phyloP scores from a whole-genome alignment of 2,888 invertebrate genomes.

The Neocrepidodera transversa region DNA sequence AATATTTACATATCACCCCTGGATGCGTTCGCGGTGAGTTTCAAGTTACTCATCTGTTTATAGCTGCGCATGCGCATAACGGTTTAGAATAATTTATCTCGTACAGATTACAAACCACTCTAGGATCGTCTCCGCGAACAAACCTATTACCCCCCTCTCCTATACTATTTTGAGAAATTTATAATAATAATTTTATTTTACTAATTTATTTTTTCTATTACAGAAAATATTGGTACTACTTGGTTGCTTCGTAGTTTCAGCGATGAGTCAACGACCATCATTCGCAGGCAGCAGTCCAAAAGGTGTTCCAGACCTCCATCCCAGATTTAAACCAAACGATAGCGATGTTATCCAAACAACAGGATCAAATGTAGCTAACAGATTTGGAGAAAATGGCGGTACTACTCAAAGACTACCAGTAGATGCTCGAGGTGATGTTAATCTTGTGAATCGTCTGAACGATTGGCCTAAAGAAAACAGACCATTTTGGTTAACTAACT shows the following conservation, averaged over 20 bases:
- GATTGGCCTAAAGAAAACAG: slow-evolving; percentile 71
- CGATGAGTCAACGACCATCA: slow-evolving; percentile 67
- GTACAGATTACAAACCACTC: no score
- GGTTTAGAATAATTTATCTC: no score
- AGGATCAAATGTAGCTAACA: slow-evolving; percentile 51
- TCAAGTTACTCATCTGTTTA: no score
- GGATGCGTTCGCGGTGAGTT: no score
- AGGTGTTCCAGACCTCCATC: slow-evolving; percentile 37
- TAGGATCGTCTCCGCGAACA: no score
- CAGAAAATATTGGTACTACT: slow-evolving; percentile 18
- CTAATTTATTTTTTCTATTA: no score
- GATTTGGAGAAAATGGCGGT: slow-evolving; percentile 63
- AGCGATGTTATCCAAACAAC: neutral
- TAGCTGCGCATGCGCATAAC: no score
- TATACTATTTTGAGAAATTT: no score
- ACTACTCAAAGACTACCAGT: slow-evolving; percentile 65
- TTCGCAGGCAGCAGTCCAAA: slow-evolving; percentile 68
- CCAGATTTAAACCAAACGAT: neutral
- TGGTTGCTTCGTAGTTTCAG: slow-evolving; percentile 22
- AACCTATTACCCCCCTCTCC: no score
- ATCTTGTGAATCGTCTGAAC: slow-evolving; percentile 69
- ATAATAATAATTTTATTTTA: no score
- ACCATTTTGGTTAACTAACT: slow-evolving; percentile 78
- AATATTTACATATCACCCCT: no score
- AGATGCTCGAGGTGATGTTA: slow-evolving; percentile 71